phyloP scores from a whole-genome alignment of 1,140 invertebrate species.

The Papilio aristodemus region DNA sequence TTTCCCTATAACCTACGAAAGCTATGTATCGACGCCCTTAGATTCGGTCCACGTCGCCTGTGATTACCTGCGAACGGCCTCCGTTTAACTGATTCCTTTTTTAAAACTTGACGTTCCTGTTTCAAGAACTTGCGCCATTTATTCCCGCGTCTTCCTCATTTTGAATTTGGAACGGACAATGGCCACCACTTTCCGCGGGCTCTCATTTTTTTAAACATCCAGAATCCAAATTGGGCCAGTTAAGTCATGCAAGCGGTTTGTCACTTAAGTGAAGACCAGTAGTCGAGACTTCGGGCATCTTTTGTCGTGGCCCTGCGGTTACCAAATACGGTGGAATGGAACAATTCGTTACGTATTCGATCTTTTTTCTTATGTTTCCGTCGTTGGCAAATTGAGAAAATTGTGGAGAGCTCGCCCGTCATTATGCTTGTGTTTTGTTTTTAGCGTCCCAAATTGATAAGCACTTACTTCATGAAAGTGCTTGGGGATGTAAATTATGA shows the following conservation, averaged over 20 bases:
- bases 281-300: conserved; percentile 50
- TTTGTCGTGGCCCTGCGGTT: conserved; percentile 50
- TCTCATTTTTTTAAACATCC: conserved; percentile 49
- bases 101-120: conserved; percentile 74
- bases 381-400: conserved; percentile 61
- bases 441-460: conserved; percentile 55
- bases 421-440: conserved; percentile 50
- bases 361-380: conserved; percentile 47
- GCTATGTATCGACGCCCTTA: conserved; percentile 46
- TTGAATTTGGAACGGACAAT: conserved; percentile 75
- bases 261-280: conserved; percentile 69
- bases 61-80: conserved; percentile 76
- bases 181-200: conserved; percentile 55
- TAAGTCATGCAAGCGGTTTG: conserved; percentile 61
- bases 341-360: conserved; percentile 55
- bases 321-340: conserved; percentile 46
- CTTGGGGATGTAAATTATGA: conserved; percentile 34
- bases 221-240: conserved; percentile 61
- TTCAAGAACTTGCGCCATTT: conserved; percentile 71
- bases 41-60: conserved; percentile 60
- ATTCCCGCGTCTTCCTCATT: conserved; percentile 74
- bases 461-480: conserved; percentile 50
- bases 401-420: conserved; percentile 48
- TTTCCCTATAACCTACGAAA: no score
- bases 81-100: conserved; percentile 76